Evolutionary conservation across 1,140 invertebrate species (phyloP), one percentile per base, ranked within the genome.

Genomic region (Microplitis demolitor): DNA sequence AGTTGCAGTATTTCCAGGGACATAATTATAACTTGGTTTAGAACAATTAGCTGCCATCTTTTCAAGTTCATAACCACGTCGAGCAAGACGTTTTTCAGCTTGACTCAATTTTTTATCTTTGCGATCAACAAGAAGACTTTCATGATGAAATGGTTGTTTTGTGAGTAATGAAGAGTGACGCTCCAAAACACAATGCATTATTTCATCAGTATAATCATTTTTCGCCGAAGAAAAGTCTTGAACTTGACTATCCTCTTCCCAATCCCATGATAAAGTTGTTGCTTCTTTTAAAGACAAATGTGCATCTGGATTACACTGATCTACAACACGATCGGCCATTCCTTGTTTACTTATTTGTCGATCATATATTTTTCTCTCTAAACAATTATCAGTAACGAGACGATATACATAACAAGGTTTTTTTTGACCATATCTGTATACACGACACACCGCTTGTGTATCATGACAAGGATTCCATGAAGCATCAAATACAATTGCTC

Each of bases 381-480:
- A 89, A 74, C 96, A 98, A 84, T 96, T 98, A 85, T 99, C 97
- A 78, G 96, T 98, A 2, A 99, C 96, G 53, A 99, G 90, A 61
- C 98, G 91, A 86, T 99, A 99, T 4, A 99, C 96, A 84, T 94
- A 98, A 79, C 96, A 98, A 0, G 93, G 94, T 83, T 98, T 99
- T 74, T 91, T 90, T 85, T 99, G 98, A 0, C 98, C 97, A 85
- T 98, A 99, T 78, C 92, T 91, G 84, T 99, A 99, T 50, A 99
- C 97, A 79, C 98, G 88, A 85, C 98, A 99, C 1, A 99, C 97
- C 64, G 98, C 98, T 87, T 99, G 98, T 1, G 97, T 98, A 83
- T 99, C 98, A 84, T 99, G 97, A 82, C 98, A 99, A n/a, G 98
- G 98, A 88, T 99, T 99, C 97, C 98, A 99, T 3, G 96, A 98